Base-by-base conservation (phyloP, 1,140 invertebrate species). In the Pomacea maculata region DNA sequence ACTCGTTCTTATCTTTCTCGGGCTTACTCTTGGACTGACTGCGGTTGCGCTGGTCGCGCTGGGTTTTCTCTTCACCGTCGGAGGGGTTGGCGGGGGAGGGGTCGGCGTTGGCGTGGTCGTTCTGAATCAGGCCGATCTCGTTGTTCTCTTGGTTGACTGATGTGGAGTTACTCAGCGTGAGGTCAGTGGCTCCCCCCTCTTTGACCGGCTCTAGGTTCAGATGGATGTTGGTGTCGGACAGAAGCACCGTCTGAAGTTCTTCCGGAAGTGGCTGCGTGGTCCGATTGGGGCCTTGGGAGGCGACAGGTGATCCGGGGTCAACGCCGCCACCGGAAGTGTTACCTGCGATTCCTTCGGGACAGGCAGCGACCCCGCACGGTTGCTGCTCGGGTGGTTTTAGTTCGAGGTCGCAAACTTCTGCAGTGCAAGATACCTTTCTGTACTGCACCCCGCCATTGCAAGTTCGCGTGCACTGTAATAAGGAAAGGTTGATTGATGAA, bases 381-480 rank as follows among this genome's bases (percentile, higher is more conserved):
- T 80, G 68, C 57, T 89, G 61, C 9, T 75, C 72, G 11, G 75
- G 73, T 52, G 87, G 88, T 83, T 87, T 80, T 19, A 74, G 77
- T 19, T 83, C 81, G 64, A 79, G 74, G 74, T 86, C 82, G 86
- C 87, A 89, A 4, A 64, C 73, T 25, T 82, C 63, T 19, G 81
- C 80, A 2, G 82, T 70, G 81, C 88, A 90, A 14, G 65, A 81
- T 12, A 90, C 87, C 64, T 89, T 87, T 64, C 90, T 85, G 54
- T 82, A 83, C 83, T 89, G 87, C 19, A 87, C 77, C 14, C 89
- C 90, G 57, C 86, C 87, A 55, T 86, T 86, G 81, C 89, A 90
- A 1, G 78, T 82, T 68, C 85, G 79, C 14, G 88, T 87, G 78
- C 90, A 91, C 89, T 91, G 83, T 2, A 86, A 87, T 65, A 74